Percentiles rank a stretch among this genome's conserved stretches.
These are phyloP conservation scores for Theristicus caerulescens DNA, from an alignment of 2,113 vertebrate species.

Conservation along the genomic window DNA sequence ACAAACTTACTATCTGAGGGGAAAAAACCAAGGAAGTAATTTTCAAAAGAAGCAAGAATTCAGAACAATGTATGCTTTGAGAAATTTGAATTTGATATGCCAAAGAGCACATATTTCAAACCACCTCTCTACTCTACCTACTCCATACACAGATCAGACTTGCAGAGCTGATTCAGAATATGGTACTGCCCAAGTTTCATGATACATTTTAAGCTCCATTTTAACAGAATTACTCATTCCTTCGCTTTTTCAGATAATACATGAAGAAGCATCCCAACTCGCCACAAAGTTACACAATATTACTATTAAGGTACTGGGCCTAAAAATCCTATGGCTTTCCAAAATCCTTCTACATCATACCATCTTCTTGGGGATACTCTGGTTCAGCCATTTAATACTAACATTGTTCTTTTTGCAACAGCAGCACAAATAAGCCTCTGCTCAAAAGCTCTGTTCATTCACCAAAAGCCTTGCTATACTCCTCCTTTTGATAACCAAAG, in stretches of 20 bases:
- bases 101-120: neutral
- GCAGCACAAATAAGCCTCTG: neutral
- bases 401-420: neutral
- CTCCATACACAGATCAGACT: neutral
- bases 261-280: neutral
- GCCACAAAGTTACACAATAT: neutral
- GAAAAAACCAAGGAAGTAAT: neutral
- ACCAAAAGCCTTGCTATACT: neutral
- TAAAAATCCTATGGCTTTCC: neutral
- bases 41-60: neutral
- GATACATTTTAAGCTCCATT: neutral
- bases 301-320: neutral
- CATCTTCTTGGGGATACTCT: neutral
- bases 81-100: neutral
- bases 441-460: neutral
- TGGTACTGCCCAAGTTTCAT: neutral
- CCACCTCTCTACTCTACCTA: neutral
- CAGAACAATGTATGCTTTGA: neutral
- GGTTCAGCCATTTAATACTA: neutral
- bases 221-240: neutral
- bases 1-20: neutral
- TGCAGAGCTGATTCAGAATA: neutral
- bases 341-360: neutral
- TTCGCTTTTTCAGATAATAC: neutral
- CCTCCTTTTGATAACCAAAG: conserved; percentile 18